Base-by-base conservation (phyloP, 2,113 vertebrate genomes). In the Stomatorhinus ivindoensis region DNA sequence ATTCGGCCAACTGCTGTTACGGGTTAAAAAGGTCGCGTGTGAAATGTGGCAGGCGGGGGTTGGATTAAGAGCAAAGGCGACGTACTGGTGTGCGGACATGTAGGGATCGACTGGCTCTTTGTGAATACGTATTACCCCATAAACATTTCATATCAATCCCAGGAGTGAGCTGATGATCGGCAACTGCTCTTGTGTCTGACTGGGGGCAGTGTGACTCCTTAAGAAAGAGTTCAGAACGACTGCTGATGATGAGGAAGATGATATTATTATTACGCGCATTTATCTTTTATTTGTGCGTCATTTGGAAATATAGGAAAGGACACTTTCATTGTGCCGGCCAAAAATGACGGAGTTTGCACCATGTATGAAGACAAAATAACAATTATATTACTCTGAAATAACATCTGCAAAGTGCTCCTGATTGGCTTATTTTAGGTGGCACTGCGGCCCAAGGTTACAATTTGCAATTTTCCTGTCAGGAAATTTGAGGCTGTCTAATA, bases 401-500 rank as follows among this genome's bases (percentile, higher is more conserved):
- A 46, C 11, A 51, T 55, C 80, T n/a, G 50, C 42, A 44, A 35
- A 24, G 39, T 24, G 42, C 76, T 80, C 44, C 35, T 7, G 46
- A 47, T 80, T 51, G 50, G 88, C 21, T 24, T 13, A n/a, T 47
- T 89, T 7, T 73, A 65, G 35, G 24, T 51, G 24, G 44, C 39
- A n/a, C 17, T 1, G 3, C n/a, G 31, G 69, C 50, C 69, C 88
- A 61, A 89, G 44, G 51, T 51, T 55, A 61, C 80, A 84, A 87
- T 87, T 69, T 88, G 9, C 35, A 61, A n/a, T n/a, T n/a, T n/a
- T 58, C 80, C 80, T 85, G 21, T 46, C 39, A 46, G 53, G 80
- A 83, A n/a, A 89, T 61, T n/a, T 89, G 51, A 24, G 53, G 51
- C 80, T 58, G 73, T 46, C 48, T 73, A 73, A 48, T 50, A 61